phyloP scores from a whole-genome alignment of 2,888 invertebrate genomes.

The Acanthosepion pharaonis region DNA sequence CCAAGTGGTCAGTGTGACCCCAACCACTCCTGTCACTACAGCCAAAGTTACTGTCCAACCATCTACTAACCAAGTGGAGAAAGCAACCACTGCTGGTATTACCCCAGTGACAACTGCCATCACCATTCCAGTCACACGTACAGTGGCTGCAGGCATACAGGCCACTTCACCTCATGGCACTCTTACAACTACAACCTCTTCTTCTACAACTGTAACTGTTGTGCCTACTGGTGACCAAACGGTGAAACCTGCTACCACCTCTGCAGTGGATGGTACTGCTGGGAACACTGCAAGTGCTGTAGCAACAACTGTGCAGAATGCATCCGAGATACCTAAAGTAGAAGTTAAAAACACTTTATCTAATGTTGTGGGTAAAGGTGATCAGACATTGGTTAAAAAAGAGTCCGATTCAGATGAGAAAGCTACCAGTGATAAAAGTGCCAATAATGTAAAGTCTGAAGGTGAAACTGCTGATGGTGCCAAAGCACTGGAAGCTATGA shows the following conservation, averaged over 20 bases:
- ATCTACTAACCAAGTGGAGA: not conserved
- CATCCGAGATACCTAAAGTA: not conserved
- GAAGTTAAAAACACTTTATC: not conserved
- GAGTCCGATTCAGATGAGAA: not conserved
- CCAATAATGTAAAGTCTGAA: constrained; percentile 36
- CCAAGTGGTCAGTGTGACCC: constrained; percentile 82
- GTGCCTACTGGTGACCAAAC: not conserved
- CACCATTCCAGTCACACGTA: constrained; percentile 40
- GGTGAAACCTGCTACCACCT: not conserved
- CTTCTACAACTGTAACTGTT: not conserved
- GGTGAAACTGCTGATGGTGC: constrained; percentile 39
- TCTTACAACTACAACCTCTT: not conserved
- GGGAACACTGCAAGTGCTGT: constrained; percentile 46
- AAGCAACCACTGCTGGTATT: not conserved
- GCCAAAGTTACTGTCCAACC: constrained; percentile 45
- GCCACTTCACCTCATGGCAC: not conserved
- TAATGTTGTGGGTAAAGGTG: not conserved
- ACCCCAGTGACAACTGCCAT: constrained; percentile 46
- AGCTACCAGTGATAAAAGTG: constrained; percentile 41
- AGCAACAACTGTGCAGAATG: constrained; percentile 36
- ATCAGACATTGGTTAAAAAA: constrained; percentile 15
- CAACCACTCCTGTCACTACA: constrained; percentile 54
- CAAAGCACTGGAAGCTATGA: not conserved
- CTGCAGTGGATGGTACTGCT: constrained; percentile 49
- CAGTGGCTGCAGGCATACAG: not conserved